Evolutionary conservation across 2,888 invertebrate genomes (phyloP), one percentile per base, ranked within the genome.

Genomic region (Nysson spinosus): DNA sequence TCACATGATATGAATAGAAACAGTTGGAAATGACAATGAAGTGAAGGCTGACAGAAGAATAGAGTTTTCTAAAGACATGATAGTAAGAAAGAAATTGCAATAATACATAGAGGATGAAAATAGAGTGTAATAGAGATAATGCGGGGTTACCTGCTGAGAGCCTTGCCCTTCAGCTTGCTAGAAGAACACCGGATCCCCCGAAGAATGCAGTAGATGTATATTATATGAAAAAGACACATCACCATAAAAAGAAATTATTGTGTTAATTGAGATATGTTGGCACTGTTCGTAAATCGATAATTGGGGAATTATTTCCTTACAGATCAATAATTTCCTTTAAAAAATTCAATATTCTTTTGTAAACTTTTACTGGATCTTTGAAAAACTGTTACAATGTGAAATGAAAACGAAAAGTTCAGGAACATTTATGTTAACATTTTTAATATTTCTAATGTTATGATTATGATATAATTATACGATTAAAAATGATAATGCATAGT

Each of bases 121-220:
- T 60, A 65, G 43, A 51, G 65, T 68, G 71, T 62, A 75, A 66
- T 83, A 82, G 85, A 87, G 83, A 84, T 87, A 88, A 84, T 87
- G 83, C 85, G 89, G 89, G 90, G 92, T 92, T 91, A 93, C 93
- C 93, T 93, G 92, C 91, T 92, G 88, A 93, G 89, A 89, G 91
- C 92, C 90, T 93, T 93, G 90, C 94, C 94, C 88, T 92, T 93
- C 83, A 94, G 93, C 91, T 92, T 93, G 91, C 94, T 94, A 89
- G 86, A 91, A 89, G 89, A 90, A 72, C 88, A 89, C 83, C 85
- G 84, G 83, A 82, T 84, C 85, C 86, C 80, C 72, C 85, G 84
- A 81, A 81, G 86, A 83, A 81, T 82, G 83, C 76, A 77, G 76
- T 78, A 79, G 81, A 78, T 77, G 78, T 80, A 70, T 75, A 76